Conservation (phyloP, 2,113 vertebrate genomes). For the Epinephelus moara region DNA sequence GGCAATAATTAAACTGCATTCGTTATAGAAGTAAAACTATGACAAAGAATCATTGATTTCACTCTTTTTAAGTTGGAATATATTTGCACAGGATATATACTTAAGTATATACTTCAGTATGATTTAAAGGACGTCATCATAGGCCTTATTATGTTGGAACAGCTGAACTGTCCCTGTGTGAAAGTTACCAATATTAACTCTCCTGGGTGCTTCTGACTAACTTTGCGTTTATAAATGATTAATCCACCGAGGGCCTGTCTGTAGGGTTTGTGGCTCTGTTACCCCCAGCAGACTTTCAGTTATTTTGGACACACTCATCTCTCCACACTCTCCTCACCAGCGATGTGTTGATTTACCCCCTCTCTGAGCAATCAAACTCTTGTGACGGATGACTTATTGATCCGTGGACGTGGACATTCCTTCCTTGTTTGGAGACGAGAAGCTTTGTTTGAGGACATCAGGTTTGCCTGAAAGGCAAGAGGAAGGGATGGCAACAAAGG, state of each 20-base stretch:
- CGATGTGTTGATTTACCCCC: conserved; percentile 50
- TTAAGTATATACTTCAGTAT: not conserved
- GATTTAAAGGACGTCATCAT: not conserved
- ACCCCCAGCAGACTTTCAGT: conserved; percentile 31
- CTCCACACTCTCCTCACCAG: conserved; percentile 19
- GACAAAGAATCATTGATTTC: not conserved
- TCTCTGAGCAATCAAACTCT: conserved; percentile 41
- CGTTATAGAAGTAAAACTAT: conserved; percentile 8
- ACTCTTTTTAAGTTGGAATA: not conserved
- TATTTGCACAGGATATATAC: not conserved
- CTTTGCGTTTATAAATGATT: conserved; percentile 67
- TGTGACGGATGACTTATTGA: conserved; percentile 48
- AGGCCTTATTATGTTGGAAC: not conserved
- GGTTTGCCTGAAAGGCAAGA: conserved; percentile 45
- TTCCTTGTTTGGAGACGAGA: conserved; percentile 43
- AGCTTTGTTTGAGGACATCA: conserved; percentile 54
- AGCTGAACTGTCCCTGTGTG: not conserved
- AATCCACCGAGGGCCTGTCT: conserved; percentile 47
- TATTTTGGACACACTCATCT: conserved; percentile 35
- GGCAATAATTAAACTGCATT: conserved; percentile 54
- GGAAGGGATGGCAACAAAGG: conserved; percentile 43
- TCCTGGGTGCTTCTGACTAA: conserved; percentile 22
- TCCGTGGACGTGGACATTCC: conserved; percentile 62
- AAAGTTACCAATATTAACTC: conserved; percentile 4
- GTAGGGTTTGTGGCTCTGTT: conserved; percentile 25